Base-by-base conservation (phyloP, 2,888 invertebrate genomes). In the Pristionchus exspectatus region DNA sequence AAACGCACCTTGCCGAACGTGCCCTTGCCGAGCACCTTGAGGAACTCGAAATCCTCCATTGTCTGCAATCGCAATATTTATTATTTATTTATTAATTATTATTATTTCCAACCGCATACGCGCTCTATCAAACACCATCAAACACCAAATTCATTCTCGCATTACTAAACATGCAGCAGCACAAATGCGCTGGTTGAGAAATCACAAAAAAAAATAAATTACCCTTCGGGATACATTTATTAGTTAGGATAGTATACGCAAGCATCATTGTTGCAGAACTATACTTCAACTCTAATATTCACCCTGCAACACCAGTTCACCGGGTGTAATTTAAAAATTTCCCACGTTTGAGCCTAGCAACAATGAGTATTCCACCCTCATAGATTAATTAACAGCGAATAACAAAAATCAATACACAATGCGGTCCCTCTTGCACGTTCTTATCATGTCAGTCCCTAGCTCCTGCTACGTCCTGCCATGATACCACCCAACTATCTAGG, bases 31-130 rank as follows among this genome's bases (percentile, higher is more conserved):
- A 93, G 91, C 44, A 94, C 94, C 92, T 94, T 99, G 93, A 99
- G 96, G 96, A 99, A 99, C 96, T 99, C 99, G 96, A 99, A 99
- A 96, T 99, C 98, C 96, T 99, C 98, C 95, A 99, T 96, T 9
- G 93, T 92, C 94, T 94, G 90, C 56, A 91, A 21, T 5, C 2
- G 38, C 38, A 38, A 38, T 38, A 38, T 3, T 38, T 38, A 38
- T 38, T 38, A 38, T 38, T 38, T 38, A 38, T 38, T 38, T 38
- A 38, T 38, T 38, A 2, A 38, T 7, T 72, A 83, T 38, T 63
- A 63, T 59, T n/a, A 63, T 59, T 18, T 59, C 30, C 38, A 38
- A 89, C 24, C 18, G 81, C 56, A 50, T 44, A 18, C 88, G 7
- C 33, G 18, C 38, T 81, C 0, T 9, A n/a, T n/a, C n/a, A n/a